Evolutionary conservation across 1,140 invertebrate species (phyloP).

Genomic region (Semibalanus balanoides): DNA sequence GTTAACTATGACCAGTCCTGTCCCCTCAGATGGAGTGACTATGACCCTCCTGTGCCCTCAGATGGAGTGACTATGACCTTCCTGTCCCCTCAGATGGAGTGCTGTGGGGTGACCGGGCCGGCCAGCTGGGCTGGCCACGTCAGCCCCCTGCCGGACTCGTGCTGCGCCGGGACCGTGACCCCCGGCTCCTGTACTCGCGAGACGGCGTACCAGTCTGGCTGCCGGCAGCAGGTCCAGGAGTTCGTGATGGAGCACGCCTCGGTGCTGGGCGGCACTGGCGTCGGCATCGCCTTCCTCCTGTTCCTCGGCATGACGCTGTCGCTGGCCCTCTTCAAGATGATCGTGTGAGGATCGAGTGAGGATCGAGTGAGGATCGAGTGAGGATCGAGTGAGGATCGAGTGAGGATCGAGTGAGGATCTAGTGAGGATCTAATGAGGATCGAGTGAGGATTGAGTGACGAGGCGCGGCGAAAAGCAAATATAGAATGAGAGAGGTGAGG

Average conservation of each 20-base stretch:
- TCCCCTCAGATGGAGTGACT: too few relatives aligned
- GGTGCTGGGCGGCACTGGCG: conserved; percentile 58
- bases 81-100: too few relatives aligned
- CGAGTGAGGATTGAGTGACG: too few relatives aligned
- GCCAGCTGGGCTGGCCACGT: background rate
- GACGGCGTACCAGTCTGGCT: conserved; percentile 54
- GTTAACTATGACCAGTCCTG: too few relatives aligned
- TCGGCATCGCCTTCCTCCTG: conserved; percentile 63
- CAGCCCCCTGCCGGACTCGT: background rate
- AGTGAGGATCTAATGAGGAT: too few relatives aligned
- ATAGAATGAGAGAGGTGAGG: too few relatives aligned
- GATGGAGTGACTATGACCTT: too few relatives aligned
- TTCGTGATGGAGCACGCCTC: conserved; percentile 61
- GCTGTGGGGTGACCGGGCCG: background rate
- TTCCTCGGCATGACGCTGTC: conserved; percentile 27
- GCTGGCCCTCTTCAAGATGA: conserved; percentile 26
- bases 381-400: too few relatives aligned
- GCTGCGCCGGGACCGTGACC: conserved; percentile 11
- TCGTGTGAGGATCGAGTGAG: conserved; percentile 17
- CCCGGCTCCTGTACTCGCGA: conserved; percentile 32
- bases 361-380: background rate
- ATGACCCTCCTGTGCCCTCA: too few relatives aligned
- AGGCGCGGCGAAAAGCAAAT: too few relatives aligned
- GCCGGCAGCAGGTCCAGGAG: conserved; percentile 47
- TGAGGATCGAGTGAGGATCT: too few relatives aligned